These are phyloP conservation scores for Tupaia chinensis DNA, from an alignment of 2,113 vertebrate genomes.

Conservation along the genomic window DNA sequence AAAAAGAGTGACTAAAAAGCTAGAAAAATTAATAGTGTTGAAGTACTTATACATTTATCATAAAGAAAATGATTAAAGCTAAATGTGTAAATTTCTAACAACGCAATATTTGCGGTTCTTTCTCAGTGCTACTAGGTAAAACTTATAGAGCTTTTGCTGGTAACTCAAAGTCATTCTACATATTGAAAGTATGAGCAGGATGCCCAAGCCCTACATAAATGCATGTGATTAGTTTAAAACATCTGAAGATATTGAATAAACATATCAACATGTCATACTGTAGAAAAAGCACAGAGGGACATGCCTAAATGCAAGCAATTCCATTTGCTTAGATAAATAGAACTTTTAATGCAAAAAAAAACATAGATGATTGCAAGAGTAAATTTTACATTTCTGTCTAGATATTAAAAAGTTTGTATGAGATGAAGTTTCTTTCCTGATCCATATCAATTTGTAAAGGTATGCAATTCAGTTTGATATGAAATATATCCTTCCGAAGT, in stretches of 20 bases:
- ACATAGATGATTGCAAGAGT: conserved; percentile 79
- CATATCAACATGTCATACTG: conserved; percentile 44
- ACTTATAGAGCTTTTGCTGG: neutral
- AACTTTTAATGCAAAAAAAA: conserved; percentile 76
- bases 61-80: neutral
- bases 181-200: neutral
- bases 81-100: conserved; percentile 34
- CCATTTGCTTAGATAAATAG: conserved; percentile 80
- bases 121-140: neutral
- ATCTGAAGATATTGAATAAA: conserved; percentile 53
- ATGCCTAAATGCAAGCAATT: conserved; percentile 55
- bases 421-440: conserved; percentile 88
- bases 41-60: neutral
- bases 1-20: neutral
- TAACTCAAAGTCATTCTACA: conserved; percentile 21
- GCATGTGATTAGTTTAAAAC: neutral
- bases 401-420: conserved; percentile 86
- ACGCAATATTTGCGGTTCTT: neutral
- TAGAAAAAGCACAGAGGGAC: conserved; percentile 34
- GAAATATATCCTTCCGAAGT: conserved; percentile 86
- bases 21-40: conserved; percentile 11
- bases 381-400: conserved; percentile 84
- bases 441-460: conserved; percentile 88
- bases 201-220: neutral
- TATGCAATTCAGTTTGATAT: conserved; percentile 82